Evolutionary conservation across 2,888 invertebrate genomes (phyloP), one percentile per base, ranked within the genome.

Genomic region (Mythimna loreyi): DNA sequence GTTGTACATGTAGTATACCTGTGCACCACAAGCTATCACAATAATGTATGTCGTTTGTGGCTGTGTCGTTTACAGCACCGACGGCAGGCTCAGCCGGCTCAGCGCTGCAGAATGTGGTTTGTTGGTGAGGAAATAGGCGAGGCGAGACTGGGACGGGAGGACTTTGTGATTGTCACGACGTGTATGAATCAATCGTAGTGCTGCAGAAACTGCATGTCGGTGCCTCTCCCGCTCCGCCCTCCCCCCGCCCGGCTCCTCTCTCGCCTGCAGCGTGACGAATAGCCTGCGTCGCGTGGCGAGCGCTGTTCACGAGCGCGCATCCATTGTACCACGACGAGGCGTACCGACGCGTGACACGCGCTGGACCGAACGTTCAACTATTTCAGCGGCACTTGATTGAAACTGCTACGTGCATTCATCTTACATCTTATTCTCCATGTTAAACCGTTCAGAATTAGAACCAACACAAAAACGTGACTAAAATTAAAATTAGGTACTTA

Each of bases 171-270:
- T 13, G 40, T 75, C 59, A 72, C 67, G 74, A 74, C 59, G 67
- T 67, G 65, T 67, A 72, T 50, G 68, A 69, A 74, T 72, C 76
- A 61, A 66, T 72, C 64, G 43, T 43, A 52, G 61, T 36, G 25
- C 40, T 25, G 36, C 45, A 60, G 72, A 76, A 80, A 76, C 33
- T 70, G 62, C 72, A 76, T 76, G 70, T 59, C 9, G 36, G 30
- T 40, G 47, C 40, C 25, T 21, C n/a, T 30, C 33, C 52, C 33
- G 28, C 49, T 28, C 16, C 36, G 1, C 9, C 2, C 49, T 1
- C 16, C 2, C 4, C 59, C 11, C 1, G 11, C 16, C 5, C 13
- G 36, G 13, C 36, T 36, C 13, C 13, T 19, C 49, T 2, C 30
- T 16, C 40, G 25, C 57, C 63, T 13, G 25, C 47, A 21, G 61